Conservation (phyloP, 2,113 vertebrate species). For the Saccopteryx bilineata region DNA sequence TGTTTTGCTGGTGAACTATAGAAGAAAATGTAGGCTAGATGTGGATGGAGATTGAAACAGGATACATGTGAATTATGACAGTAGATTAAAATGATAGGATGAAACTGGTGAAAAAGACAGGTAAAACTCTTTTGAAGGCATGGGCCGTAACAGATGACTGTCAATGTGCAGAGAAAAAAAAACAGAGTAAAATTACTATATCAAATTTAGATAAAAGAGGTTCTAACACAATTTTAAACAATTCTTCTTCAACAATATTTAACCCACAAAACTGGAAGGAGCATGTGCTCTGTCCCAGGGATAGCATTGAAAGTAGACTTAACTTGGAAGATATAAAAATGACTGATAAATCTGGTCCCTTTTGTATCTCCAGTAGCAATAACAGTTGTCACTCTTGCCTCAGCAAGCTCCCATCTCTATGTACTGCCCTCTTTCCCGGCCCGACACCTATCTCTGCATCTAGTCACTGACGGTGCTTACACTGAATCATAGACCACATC, state of each 20-base stretch:
- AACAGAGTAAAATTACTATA: not conserved
- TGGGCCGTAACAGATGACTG: not conserved
- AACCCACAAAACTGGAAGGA: not conserved
- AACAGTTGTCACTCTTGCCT: not conserved
- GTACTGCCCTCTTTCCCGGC: not conserved
- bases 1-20: not conserved
- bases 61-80: not conserved
- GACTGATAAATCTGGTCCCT: not conserved
- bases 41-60: not conserved
- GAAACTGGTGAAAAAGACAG: not conserved
- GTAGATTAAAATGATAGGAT: not conserved
- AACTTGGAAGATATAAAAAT: not conserved
- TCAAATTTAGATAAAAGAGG: not conserved
- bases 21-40: not conserved
- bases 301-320: not conserved
- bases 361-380: not conserved
- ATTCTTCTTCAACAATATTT: slow-evolving; percentile 24
- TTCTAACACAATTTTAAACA: not conserved
- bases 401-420: not conserved
- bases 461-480: not conserved
- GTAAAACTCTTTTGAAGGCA: not conserved
- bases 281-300: not conserved
- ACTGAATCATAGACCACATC: not conserved
- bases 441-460: not conserved
- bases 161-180: not conserved